Evolutionary conservation across 1,140 invertebrate genomes (phyloP), one percentile per base, ranked within the genome.

Genomic region (Eueides isabella): DNA sequence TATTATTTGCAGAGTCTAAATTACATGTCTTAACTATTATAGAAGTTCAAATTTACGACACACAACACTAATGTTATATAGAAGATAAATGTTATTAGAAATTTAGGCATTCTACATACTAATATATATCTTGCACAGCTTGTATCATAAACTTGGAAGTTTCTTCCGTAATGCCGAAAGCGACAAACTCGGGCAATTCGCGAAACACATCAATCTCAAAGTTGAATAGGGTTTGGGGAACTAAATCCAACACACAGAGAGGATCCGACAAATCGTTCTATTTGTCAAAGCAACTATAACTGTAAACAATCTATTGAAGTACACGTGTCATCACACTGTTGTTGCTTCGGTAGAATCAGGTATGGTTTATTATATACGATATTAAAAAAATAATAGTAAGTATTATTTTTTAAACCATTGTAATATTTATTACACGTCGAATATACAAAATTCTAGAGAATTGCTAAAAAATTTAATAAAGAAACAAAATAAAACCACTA

Each of bases 171-270:
- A 41, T 33, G 30, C 67, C 72, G 72, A 65, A 65, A 68, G 41
- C 68, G 68, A 63, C 72, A 70, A 75, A 71, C 44, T 61, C 16
- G 48, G 62, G 68, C 67, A 67, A 29, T 66, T 48, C 73, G 73
- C 68, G 62, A 70, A 74, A 71, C 73, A 71, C 69, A 75, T 75
- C 68, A 75, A 71, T 75, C 74, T 75, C 64, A 66, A 75, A 75
- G 41, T 75, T 75, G 64, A 66, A 70, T 71, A 70, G 26, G 74
- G 64, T 48, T 71, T 71, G 71, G 55, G 67, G 67, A 66, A 61
- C 64, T 38, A 67, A 48, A 75, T 71, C 55, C 64, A 71, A 71
- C 69, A 41, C n/a, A n/a, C n/a, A n/a, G 68, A 55, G 74, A 70
- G 30, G 41, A 67, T 28, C 68, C 69, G 55, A 71, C 69, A 75